These are phyloP conservation scores for Biston stratarius DNA, from an alignment of 2,888 invertebrate species.

Conservation along the genomic window DNA sequence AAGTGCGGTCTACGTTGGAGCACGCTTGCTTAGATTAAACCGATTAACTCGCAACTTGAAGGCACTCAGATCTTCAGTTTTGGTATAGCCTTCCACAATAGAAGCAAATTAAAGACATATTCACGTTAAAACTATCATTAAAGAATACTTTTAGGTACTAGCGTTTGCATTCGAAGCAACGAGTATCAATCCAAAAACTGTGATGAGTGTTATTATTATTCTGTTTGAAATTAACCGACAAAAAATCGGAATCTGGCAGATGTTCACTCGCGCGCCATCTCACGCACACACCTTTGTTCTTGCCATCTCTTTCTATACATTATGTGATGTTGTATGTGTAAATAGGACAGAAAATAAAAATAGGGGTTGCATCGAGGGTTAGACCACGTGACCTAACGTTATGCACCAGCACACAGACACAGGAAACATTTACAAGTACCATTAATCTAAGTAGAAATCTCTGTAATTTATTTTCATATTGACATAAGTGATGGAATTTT, in stretches of 20 bases:
- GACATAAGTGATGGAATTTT: background rate
- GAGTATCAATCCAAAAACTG: background rate
- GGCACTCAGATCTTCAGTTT: too few relatives aligned
- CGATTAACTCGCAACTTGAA: too few relatives aligned
- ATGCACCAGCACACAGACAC: constrained; percentile 62
- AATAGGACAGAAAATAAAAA: constrained; percentile 60
- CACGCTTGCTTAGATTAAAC: too few relatives aligned
- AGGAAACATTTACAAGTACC: constrained; percentile 70
- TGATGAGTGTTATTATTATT: constrained; percentile 63
- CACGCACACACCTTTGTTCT: constrained; percentile 56
- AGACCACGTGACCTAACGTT: constrained; percentile 73
- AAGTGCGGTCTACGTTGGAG: too few relatives aligned
- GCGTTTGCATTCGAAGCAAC: too few relatives aligned
- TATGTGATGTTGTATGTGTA: constrained; percentile 29
- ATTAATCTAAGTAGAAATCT: constrained; percentile 76
- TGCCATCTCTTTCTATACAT: constrained; percentile 47
- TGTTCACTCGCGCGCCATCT: constrained; percentile 75
- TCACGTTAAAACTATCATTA: too few relatives aligned
- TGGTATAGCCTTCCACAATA: too few relatives aligned
- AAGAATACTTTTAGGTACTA: too few relatives aligned
- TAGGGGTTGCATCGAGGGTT: constrained; percentile 78
- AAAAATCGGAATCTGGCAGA: constrained; percentile 79
- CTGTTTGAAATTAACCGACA: constrained; percentile 61
- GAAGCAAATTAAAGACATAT: too few relatives aligned
- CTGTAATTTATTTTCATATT: constrained; percentile 49